Percentiles rank a stretch among this genome's conserved stretches.
Evolutionary conservation across 2,113 vertebrate species (phyloP).

Genomic region (Tachysurus fulvidraco): DNA sequence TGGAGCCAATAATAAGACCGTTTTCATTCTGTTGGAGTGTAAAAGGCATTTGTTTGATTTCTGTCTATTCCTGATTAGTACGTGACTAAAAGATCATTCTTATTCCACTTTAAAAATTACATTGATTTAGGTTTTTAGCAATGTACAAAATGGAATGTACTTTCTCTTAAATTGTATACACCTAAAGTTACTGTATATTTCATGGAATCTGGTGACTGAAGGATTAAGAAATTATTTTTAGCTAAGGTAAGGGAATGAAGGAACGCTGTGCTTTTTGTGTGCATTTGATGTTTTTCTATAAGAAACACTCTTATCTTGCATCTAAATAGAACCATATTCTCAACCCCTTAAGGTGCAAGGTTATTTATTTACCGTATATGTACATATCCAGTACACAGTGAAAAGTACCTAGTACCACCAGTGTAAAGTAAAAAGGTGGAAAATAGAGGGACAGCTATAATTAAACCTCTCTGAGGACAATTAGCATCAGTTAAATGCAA

Average conservation of each 20-base stretch:
- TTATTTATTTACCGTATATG: background rate
- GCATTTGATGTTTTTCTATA: background rate
- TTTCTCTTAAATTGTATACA: conserved; percentile 24
- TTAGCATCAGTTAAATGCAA: conserved; percentile 51
- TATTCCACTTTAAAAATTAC: conserved; percentile 31
- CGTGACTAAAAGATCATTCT: conserved; percentile 23
- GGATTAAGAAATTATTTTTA: conserved; percentile 15
- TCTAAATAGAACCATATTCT: background rate
- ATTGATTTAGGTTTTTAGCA: conserved; percentile 41
- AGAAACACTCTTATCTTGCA: background rate
- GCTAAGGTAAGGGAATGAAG: conserved; percentile 4
- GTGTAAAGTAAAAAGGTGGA: background rate
- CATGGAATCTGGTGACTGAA: conserved; percentile 27
- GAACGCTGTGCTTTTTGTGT: background rate
- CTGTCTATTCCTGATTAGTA: conserved; percentile 31
- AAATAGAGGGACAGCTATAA: conserved; percentile 22
- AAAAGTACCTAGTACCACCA: background rate
- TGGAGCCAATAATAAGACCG: conserved; percentile 42
- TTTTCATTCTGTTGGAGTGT: conserved; percentile 27
- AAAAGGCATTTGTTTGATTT: conserved; percentile 44
- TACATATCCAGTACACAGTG: background rate
- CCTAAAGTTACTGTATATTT: conserved; percentile 22
- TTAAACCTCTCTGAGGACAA: conserved; percentile 61
- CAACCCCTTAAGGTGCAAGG: background rate
- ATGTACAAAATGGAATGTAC: conserved; percentile 29